Conservation (phyloP, 1,140 invertebrate genomes). For the Calliopsis andreniformis region DNA sequence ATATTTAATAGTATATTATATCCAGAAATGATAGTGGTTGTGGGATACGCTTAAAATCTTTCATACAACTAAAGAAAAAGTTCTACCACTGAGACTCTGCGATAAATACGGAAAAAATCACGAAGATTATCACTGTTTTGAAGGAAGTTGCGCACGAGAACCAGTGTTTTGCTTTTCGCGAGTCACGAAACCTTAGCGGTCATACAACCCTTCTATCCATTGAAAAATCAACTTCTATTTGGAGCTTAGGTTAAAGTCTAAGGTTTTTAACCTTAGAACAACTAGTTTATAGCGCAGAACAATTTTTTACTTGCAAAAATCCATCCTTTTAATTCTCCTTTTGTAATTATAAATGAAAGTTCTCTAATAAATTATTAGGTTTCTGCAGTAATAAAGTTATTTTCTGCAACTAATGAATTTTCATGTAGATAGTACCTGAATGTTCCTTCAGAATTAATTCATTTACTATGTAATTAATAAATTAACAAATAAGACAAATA, state of each 20-base stretch:
- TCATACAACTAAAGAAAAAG: not conserved
- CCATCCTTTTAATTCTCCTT: too few species aligned
- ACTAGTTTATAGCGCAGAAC: not conserved
- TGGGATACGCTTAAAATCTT: not conserved
- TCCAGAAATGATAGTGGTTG: not conserved
- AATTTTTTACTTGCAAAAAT: too few species aligned
- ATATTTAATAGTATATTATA: too few species aligned
- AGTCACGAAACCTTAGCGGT: conserved; percentile 43
- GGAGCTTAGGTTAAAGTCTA: not conserved
- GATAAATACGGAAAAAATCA: conserved; percentile 15
- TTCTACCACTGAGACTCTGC: not conserved
- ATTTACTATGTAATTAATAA: too few species aligned
- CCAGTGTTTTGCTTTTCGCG: conserved; percentile 11
- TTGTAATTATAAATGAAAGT: too few species aligned
- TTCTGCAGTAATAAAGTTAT: too few species aligned
- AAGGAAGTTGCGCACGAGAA: conserved; percentile 17
- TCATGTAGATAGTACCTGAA: too few species aligned
- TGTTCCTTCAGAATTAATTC: too few species aligned
- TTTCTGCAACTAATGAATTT: too few species aligned
- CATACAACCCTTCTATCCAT: conserved; percentile 33
- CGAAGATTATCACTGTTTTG: conserved; percentile 1
- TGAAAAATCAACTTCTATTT: conserved; percentile 12
- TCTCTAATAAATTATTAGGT: too few species aligned
- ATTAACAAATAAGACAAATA: too few species aligned
- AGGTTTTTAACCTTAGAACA: conserved; percentile 17